These are phyloP conservation scores for Drosophila cognata DNA, from an alignment of 2,888 invertebrate genomes.

Conservation along the genomic window DNA sequence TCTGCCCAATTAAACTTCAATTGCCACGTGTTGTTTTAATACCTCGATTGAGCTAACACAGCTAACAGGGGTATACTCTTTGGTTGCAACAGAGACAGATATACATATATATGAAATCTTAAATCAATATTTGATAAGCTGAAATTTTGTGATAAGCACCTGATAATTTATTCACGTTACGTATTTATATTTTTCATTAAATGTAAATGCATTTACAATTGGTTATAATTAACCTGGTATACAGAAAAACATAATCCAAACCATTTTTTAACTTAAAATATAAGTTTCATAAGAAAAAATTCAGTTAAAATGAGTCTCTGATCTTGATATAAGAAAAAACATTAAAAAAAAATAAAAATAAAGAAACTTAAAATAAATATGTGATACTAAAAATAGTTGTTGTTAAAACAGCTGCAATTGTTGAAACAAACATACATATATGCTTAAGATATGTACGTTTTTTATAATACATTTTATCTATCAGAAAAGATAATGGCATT, in stretches of 20 bases:
- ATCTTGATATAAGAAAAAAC: not conserved
- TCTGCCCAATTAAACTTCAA: constrained; percentile 72
- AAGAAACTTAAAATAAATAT: not conserved
- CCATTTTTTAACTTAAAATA: not conserved
- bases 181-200: not conserved
- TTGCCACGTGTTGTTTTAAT: constrained; percentile 64
- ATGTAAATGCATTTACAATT: not conserved
- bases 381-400: not conserved
- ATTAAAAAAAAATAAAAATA: not conserved
- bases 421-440: not conserved
- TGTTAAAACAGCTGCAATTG: too few relatives aligned
- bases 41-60: constrained; percentile 2
- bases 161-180: not conserved
- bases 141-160: not conserved
- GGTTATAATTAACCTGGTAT: not conserved
- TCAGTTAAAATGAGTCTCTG: not conserved
- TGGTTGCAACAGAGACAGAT: not conserved
- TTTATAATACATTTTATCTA: not conserved
- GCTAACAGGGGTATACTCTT: constrained; percentile 31
- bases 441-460: not conserved
- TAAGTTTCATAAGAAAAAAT: not conserved
- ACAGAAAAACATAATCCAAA: not conserved
- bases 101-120: not conserved
- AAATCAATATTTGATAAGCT: not conserved
- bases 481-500: not conserved